Evolutionary conservation across 1,140 invertebrate species (phyloP), one percentile per base, ranked within the genome.

Genomic region (Acromyrmex charruanus): DNA sequence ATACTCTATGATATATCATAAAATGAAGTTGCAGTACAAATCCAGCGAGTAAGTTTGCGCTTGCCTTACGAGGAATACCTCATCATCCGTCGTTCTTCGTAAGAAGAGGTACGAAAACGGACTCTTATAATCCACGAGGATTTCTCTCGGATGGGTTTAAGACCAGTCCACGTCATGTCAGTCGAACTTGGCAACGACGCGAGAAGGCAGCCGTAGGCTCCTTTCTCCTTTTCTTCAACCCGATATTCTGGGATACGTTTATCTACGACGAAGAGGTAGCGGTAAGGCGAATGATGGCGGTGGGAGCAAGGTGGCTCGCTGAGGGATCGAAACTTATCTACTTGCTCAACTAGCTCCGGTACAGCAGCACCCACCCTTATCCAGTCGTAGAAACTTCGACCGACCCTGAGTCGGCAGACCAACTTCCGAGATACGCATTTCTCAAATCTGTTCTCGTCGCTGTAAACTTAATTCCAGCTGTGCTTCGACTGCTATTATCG

Each of bases 311-410:
- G 89, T 93, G 92, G 91, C 90, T 93, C 93, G 93, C 91, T 87
- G 81, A 93, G 94, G 94, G 93, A 95, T 95, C 94, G 93, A 94
- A 95, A 95, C 94, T 94, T 94, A 94, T 93, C 93, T 93, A 94
- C 93, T 95, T 95, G 92, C 93, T 92, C 93, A 94, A 95, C 94
- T 94, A 92, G 93, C 94, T 93, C 91, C 90, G 90, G 92, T 93
- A 93, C 90, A 91, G 63, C 75, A n/a, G 75, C 88, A 61, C 75
- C 85, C 77, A 77, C 93, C 90, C 92, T 94, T 95, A 94, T 94
- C 92, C 94, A 93, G 87, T 94, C 91, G 90, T 89, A 91, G 92
- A 86, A 94, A 94, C 93, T 94, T 93, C 63, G 77, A 86, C 92
- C 89, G 87, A 75, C 61, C 87, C 63, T 53, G 88, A 92, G 90